phyloP scores from a whole-genome alignment of 2,888 invertebrate genomes.

The Chouioia cunea region DNA sequence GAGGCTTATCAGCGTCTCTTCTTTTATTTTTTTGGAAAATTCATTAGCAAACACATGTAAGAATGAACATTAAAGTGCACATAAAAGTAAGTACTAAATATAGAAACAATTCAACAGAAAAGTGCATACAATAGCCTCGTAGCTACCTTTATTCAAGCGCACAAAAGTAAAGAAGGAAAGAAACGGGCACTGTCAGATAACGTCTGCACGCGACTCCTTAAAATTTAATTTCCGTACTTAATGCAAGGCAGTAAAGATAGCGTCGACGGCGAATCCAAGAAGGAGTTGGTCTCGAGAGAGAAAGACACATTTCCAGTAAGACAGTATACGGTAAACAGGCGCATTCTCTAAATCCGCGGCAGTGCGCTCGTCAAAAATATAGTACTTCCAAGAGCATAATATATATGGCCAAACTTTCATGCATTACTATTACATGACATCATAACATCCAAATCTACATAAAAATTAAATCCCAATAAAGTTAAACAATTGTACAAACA shows the following conservation, averaged over 20 bases:
- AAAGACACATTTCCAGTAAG: conserved; percentile 1
- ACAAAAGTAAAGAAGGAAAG: not conserved
- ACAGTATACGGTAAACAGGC: conserved; percentile 17
- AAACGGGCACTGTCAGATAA: not conserved
- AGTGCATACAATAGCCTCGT: not conserved
- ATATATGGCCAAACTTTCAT: too few relatives aligned
- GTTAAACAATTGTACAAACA: too few relatives aligned
- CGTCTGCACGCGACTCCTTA: conserved; percentile 34
- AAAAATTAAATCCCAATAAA: too few relatives aligned
- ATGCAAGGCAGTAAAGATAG: conserved; percentile 24
- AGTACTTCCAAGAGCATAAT: too few relatives aligned
- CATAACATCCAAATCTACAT: too few relatives aligned
- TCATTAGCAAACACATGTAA: conserved; percentile 19
- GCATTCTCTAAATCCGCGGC: not conserved
- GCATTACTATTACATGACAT: too few relatives aligned
- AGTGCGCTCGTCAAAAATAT: too few relatives aligned
- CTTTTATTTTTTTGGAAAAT: not conserved
- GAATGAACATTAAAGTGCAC: conserved; percentile 11
- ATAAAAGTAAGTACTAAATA: not conserved
- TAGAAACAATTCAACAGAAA: too few relatives aligned
- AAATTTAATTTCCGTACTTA: conserved; percentile 39
- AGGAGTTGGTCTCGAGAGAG: conserved; percentile 7
- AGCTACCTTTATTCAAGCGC: not conserved
- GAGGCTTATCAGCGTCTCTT: too few relatives aligned
- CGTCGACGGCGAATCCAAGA: conserved; percentile 6